These are phyloP conservation scores for Hylaeus volcanicus DNA, from an alignment of 1,140 invertebrate species.

Conservation along the genomic window DNA sequence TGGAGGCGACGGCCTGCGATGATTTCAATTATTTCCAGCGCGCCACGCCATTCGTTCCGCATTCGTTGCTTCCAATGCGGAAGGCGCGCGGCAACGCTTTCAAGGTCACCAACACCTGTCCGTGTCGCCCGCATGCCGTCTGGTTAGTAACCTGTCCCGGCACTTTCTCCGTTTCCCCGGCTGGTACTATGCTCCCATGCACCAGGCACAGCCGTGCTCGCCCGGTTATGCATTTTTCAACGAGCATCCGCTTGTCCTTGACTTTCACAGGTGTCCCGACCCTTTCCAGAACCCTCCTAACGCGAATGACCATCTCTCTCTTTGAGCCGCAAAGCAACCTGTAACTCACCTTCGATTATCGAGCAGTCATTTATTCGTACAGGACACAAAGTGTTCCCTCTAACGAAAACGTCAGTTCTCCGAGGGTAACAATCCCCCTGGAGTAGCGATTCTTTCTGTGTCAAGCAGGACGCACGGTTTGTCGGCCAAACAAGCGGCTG, in stretches of 20 bases:
- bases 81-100: constrained; percentile 33
- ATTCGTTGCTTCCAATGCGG: too few relatives aligned
- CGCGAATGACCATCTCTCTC: too few relatives aligned
- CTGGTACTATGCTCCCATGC: constrained; percentile 35
- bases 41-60: background rate
- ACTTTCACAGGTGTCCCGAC: background rate
- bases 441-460: too few relatives aligned
- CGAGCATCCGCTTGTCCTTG: constrained; percentile 22
- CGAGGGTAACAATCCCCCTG: too few relatives aligned
- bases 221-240: constrained; percentile 44
- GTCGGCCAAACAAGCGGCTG: too few relatives aligned
- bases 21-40: constrained; percentile 12
- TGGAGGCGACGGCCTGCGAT: background rate
- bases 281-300: too few relatives aligned
- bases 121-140: constrained; percentile 33
- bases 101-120: constrained; percentile 46
- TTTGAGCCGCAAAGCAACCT: too few relatives aligned
- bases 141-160: constrained; percentile 42
- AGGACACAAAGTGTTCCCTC: too few relatives aligned
- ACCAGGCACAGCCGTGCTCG: background rate
- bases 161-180: constrained; percentile 51
- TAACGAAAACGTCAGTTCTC: too few relatives aligned
- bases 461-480: too few relatives aligned
- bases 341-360: too few relatives aligned
- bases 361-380: too few relatives aligned